A percentile compares a stretch with the other conserved stretches of the same genome.
These are phyloP conservation scores for Apamea epomidion DNA, from an alignment of 2,888 invertebrate species.

Conservation along the genomic window DNA sequence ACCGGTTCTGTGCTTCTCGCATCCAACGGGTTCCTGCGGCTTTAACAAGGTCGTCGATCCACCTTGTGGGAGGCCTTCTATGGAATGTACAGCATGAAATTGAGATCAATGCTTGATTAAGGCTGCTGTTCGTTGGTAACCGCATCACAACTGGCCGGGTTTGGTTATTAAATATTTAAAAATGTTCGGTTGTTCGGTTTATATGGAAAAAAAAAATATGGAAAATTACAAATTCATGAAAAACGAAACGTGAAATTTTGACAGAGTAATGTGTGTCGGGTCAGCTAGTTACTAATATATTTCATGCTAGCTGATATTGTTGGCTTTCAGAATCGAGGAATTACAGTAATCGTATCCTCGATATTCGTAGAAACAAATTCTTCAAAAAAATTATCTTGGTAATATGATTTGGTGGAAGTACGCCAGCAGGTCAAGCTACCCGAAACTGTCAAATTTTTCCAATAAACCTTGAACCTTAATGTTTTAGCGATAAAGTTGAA, in stretches of 20 bases:
- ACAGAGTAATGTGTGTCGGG: background rate
- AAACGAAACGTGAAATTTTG: background rate
- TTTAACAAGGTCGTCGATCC: too few species aligned
- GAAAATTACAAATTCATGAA: too few species aligned
- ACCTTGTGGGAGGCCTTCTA: background rate
- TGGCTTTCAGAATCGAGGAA: background rate
- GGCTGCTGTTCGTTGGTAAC: background rate
- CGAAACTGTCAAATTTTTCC: too few species aligned
- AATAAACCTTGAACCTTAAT: too few species aligned
- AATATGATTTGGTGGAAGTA: background rate
- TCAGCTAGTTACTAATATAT: background rate
- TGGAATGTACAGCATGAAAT: background rate
- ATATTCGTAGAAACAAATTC: background rate
- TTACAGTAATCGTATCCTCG: background rate
- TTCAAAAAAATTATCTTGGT: background rate
- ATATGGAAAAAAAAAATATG: background rate
- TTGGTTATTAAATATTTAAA: background rate
- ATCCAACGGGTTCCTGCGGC: too few species aligned
- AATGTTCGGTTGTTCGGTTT: background rate
- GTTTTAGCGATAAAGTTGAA: too few species aligned
- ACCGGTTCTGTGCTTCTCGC: too few species aligned
- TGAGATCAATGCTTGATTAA: background rate
- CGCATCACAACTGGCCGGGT: background rate
- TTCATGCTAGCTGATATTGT: background rate
- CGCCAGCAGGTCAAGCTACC: too few species aligned